Evolutionary conservation across 2,888 invertebrate species (phyloP).

Genomic region (Athalia rosae): DNA sequence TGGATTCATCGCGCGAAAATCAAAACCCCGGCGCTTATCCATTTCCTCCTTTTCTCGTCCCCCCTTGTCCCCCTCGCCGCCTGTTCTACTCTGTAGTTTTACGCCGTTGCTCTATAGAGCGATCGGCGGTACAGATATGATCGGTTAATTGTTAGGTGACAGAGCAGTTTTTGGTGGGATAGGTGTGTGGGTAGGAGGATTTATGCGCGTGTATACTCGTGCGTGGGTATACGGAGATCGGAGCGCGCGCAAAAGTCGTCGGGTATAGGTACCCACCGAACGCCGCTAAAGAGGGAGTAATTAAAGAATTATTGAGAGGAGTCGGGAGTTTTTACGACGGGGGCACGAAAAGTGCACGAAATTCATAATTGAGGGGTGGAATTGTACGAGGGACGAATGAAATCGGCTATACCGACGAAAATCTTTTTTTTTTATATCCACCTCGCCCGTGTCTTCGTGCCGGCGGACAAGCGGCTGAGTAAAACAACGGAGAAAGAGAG

Average conservation of each 20-base stretch:
- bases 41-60: background rate
- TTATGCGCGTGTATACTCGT: background rate
- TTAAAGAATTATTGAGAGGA: conserved; percentile 37
- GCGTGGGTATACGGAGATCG: too few relatives aligned
- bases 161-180: conserved; percentile 17
- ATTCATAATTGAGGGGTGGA: conserved; percentile 42
- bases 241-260: background rate
- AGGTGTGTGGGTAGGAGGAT: background rate
- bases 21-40: too few relatives aligned
- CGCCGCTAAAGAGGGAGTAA: conserved; percentile 42
- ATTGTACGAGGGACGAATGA: background rate
- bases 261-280: background rate
- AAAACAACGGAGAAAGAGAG: background rate
- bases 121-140: conserved; percentile 16
- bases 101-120: too few relatives aligned
- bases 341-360: conserved; percentile 31
- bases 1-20: too few relatives aligned
- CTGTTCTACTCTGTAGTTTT: background rate
- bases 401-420: background rate
- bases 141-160: conserved; percentile 41
- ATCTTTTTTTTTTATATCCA: background rate
- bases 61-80: background rate
- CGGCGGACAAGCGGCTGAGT: conserved; percentile 1
- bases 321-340: background rate
- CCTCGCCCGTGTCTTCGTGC: background rate